Conservation (phyloP, 2,113 vertebrate species). For the Diadophis punctatus region DNA sequence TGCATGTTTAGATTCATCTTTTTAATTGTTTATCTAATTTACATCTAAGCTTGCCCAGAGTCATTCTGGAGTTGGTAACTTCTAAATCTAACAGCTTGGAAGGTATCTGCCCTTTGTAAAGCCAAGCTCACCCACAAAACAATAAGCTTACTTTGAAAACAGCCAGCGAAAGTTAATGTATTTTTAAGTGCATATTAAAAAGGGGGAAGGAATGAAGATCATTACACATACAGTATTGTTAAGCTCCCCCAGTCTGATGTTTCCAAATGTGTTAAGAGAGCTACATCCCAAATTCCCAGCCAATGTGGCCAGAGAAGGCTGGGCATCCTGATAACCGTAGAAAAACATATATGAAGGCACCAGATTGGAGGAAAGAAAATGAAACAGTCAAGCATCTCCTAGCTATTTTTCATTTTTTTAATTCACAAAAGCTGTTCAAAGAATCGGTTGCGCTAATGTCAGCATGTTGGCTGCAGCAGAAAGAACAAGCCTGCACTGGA, state of each 20-base stretch:
- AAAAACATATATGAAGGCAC: neutral
- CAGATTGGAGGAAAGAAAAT: neutral
- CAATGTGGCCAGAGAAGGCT: neutral
- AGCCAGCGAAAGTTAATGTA: neutral
- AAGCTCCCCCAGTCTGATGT: neutral
- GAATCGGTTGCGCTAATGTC: neutral
- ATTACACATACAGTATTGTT: neutral
- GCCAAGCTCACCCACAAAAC: constrained; percentile 1
- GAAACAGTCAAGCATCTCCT: neutral
- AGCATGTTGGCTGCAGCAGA: neutral
- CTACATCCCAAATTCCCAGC: neutral
- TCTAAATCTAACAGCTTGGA: neutral
- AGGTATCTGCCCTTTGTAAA: constrained; percentile 5
- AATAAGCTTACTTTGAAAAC: constrained; percentile 28
- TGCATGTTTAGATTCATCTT: neutral
- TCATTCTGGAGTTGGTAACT: neutral
- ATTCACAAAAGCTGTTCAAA: neutral
- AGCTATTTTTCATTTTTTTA: neutral
- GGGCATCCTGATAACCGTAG: neutral
- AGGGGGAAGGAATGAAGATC: neutral
- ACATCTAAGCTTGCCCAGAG: neutral
- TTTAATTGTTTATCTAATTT: neutral
- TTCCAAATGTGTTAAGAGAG: neutral
- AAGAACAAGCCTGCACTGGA: neutral
- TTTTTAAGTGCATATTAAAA: neutral